These are phyloP conservation scores for Cebidichthys violaceus DNA, from an alignment of 2,113 vertebrate species.

Conservation along the genomic window DNA sequence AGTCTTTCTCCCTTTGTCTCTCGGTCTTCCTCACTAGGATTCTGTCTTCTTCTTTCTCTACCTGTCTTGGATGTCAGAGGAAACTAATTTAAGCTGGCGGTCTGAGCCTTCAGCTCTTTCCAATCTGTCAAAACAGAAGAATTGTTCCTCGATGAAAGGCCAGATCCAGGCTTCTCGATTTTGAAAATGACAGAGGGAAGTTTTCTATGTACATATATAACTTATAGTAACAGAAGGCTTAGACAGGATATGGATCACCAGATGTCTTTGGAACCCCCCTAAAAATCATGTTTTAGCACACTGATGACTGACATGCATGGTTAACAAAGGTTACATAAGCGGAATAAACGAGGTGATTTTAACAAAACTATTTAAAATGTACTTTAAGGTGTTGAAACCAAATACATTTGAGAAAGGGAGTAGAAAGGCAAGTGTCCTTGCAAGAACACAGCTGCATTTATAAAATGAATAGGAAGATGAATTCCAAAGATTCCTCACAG, in stretches of 20 bases:
- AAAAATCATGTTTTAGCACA: slow-evolving; percentile 20
- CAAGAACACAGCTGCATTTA: neutral
- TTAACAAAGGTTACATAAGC: slow-evolving; percentile 18
- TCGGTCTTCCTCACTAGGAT: slow-evolving; percentile 3
- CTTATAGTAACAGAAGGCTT: slow-evolving; percentile 22
- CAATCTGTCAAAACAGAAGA: slow-evolving; percentile 56
- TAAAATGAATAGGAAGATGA: neutral
- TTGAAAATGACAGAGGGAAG: slow-evolving; percentile 25
- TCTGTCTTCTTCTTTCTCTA: slow-evolving; percentile 13
- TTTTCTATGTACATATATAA: slow-evolving; percentile 11
- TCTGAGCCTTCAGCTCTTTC: slow-evolving; percentile 49
- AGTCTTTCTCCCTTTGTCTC: slow-evolving; percentile 8
- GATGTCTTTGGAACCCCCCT: slow-evolving; percentile 12
- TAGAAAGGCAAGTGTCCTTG: neutral
- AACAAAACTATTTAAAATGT: neutral
- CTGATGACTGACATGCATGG: neutral
- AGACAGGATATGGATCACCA: neutral
- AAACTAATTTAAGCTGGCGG: slow-evolving; percentile 59
- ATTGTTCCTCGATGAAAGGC: slow-evolving; percentile 47
- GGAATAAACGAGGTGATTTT: neutral
- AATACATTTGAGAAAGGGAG: neutral
- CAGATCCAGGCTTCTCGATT: slow-evolving; percentile 30
- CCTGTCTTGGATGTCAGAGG: slow-evolving; percentile 42
- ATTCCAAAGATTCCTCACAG: too few species aligned
- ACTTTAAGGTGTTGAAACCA: neutral